Percentiles rank a stretch among this genome's conserved stretches.
Evolutionary conservation across 2,113 vertebrate species (phyloP).

Genomic region (Cyanoderma ruficeps): DNA sequence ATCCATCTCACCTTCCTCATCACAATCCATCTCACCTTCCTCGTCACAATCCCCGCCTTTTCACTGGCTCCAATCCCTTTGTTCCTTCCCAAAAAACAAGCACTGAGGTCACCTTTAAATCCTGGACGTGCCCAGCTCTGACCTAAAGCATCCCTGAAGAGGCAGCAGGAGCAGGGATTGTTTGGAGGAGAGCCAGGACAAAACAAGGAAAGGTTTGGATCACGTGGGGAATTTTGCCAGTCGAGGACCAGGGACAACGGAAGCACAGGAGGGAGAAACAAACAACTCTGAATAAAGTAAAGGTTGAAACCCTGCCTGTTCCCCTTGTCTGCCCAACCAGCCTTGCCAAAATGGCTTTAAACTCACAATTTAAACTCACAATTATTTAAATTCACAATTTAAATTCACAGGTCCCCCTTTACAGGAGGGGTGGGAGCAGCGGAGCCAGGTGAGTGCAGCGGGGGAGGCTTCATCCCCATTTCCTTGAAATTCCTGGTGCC

Average conservation of each 20-base stretch:
- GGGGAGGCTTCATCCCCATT: not conserved
- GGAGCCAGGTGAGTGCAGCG: not conserved
- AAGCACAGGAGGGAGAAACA: not conserved
- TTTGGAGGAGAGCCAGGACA: not conserved
- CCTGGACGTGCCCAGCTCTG: rapidly evolving
- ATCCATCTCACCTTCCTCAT: not conserved
- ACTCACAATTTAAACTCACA: too few species aligned
- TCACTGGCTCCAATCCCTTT: not conserved
- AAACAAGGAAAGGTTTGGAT: not conserved
- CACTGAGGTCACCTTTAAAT: rapidly evolving
- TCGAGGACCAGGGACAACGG: not conserved
- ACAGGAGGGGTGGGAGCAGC: rapidly evolving
- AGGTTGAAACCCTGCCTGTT: not conserved
- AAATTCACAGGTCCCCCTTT: not conserved
- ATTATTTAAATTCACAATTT: not conserved
- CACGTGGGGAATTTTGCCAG: not conserved
- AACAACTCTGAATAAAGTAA: not conserved
- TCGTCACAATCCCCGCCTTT: not conserved
- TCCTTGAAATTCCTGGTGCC: not conserved
- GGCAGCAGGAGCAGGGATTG: not conserved
- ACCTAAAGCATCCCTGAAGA: not conserved
- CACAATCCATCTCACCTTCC: not conserved
- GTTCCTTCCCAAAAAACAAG: too few species aligned
- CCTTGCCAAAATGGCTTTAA: not conserved
- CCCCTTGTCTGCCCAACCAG: not conserved